A percentile compares a stretch with the other conserved stretches of the same genome.
phyloP scores from a whole-genome alignment of 2,113 vertebrate species.

The Hyperopisus bebe region DNA sequence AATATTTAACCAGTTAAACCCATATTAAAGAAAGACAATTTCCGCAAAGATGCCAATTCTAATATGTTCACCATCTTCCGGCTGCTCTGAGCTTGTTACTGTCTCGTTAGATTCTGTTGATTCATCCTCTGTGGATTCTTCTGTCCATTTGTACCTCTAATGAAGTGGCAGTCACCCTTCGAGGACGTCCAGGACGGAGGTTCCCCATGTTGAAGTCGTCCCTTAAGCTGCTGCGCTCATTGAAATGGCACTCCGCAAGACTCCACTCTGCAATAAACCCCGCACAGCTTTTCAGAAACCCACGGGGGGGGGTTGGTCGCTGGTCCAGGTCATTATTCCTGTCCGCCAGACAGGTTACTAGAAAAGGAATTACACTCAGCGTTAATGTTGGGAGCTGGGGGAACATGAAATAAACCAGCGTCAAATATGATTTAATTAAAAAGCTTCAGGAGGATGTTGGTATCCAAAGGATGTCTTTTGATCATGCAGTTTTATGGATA shows the following conservation, averaged over 20 bases:
- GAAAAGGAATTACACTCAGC: slow-evolving; percentile 56
- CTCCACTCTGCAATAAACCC: background rate
- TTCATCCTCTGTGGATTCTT: background rate
- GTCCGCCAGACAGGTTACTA: slow-evolving; percentile 58
- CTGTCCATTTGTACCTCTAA: background rate
- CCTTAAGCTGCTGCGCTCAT: background rate
- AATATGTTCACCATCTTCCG: background rate
- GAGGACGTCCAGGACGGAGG: background rate
- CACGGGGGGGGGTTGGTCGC: slow-evolving; percentile 61
- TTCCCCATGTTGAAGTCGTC: background rate
- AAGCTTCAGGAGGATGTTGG: slow-evolving; percentile 58
- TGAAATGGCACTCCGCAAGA: background rate
- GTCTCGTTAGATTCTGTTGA: background rate
- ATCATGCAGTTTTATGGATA: slow-evolving; percentile 52
- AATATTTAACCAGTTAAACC: background rate
- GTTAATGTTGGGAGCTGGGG: slow-evolving; percentile 58
- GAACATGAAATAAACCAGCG: slow-evolving; percentile 57
- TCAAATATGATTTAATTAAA: slow-evolving; percentile 55
- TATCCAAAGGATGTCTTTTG: slow-evolving; percentile 63
- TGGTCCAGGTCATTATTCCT: slow-evolving; percentile 45
- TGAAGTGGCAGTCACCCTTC: background rate
- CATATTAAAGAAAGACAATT: background rate
- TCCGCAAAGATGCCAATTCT: background rate
- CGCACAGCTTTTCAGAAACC: slow-evolving; percentile 61
- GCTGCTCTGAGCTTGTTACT: background rate